Conservation (phyloP, 2,113 vertebrate species). For the Paralichthys olivaceus region DNA sequence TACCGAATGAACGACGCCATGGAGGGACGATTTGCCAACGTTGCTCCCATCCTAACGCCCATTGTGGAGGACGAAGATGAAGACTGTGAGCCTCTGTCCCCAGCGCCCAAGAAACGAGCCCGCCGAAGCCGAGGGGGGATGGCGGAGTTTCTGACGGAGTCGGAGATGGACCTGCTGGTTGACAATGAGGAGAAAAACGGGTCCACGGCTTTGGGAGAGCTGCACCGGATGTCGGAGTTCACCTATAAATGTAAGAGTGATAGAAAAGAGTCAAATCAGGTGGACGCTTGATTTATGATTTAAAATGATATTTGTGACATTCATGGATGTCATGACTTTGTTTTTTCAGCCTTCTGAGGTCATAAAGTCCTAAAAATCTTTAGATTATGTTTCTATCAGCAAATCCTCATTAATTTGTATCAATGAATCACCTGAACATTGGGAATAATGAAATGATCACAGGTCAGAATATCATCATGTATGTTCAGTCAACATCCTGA, state of each 20-base stretch:
- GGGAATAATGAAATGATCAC: too few species aligned
- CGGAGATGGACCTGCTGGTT: constrained; percentile 77
- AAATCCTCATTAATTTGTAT: too few species aligned
- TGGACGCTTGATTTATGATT: too few species aligned
- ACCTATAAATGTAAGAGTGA: constrained; percentile 72
- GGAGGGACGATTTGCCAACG: constrained; percentile 73
- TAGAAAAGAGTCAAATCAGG: too few species aligned
- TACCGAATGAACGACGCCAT: constrained; percentile 83
- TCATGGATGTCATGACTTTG: too few species aligned
- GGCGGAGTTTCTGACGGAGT: constrained; percentile 78
- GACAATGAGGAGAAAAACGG: constrained; percentile 71
- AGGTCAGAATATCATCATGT: too few species aligned
- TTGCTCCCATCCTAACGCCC: constrained; percentile 71
- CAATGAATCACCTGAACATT: too few species aligned
- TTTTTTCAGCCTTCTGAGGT: too few species aligned
- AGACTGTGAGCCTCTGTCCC: constrained; percentile 66
- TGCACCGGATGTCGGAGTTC: constrained; percentile 64
- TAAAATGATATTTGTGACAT: too few species aligned
- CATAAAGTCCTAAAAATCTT: too few species aligned
- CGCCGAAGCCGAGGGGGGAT: constrained; percentile 64
- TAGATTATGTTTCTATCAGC: too few species aligned
- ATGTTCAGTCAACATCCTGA: too few species aligned
- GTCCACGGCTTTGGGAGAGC: constrained; percentile 52
- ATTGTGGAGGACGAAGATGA: constrained; percentile 76
- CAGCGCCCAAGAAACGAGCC: constrained; percentile 58